Evolutionary conservation across 2,113 vertebrate species (phyloP).

Genomic region (Paralichthys olivaceus): DNA sequence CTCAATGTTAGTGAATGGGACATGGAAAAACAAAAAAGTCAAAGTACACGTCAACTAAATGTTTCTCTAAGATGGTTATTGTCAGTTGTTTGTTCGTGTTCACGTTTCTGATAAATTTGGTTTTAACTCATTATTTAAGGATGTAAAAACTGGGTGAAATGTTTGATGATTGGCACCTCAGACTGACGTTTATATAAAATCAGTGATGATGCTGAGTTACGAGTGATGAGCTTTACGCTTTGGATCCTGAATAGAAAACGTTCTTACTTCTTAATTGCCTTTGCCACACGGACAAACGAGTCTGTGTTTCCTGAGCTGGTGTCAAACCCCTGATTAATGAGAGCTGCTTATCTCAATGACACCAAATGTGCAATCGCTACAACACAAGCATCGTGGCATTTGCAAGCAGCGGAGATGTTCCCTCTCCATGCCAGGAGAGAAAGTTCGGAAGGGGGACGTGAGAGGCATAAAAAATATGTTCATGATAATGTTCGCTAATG

Average conservation of each 20-base stretch:
- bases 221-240: neutral
- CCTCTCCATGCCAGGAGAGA: neutral
- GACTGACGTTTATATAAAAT: no score
- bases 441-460: neutral
- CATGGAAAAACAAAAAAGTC: no score
- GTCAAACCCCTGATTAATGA: conserved; percentile 34
- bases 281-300: neutral
- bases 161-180: no score
- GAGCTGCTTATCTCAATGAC: neutral
- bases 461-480: neutral
- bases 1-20: no score
- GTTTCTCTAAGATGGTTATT: no score
- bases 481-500: no score
- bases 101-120: no score
- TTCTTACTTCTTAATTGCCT: conserved; percentile 7
- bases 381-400: neutral
- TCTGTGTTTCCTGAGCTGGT: conserved; percentile 16
- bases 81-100: no score
- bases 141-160: no score
- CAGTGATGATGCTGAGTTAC: neutral
- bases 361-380: neutral
- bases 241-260: neutral
- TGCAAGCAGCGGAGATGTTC: neutral
- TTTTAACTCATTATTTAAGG: no score
- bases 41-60: no score